Percentiles rank a stretch among this genome's conserved stretches.
Evolutionary conservation across 2,113 vertebrate genomes (phyloP).

Genomic region (Phainopepla nitens): DNA sequence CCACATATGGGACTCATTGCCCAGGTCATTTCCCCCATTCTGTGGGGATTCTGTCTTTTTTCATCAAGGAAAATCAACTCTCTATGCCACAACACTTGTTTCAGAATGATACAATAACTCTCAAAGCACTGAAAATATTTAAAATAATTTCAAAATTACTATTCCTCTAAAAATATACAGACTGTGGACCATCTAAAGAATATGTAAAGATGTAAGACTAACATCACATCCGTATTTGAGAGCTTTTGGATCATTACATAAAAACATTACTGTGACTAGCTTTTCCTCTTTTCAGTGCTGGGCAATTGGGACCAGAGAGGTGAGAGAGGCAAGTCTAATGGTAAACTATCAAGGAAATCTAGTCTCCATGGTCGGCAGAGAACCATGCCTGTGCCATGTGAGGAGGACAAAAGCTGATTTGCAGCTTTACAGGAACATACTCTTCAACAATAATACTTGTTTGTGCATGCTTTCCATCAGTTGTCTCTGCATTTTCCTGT

Average conservation of each 20-base stretch:
- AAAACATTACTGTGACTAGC: neutral
- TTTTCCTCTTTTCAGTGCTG: neutral
- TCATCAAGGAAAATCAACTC: neutral
- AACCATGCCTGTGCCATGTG: neutral
- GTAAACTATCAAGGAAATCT: neutral
- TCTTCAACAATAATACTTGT: neutral
- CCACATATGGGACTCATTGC: slow-evolving; percentile 7
- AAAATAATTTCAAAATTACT: neutral
- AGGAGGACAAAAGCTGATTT: neutral
- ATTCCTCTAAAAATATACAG: neutral
- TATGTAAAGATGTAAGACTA: neutral
- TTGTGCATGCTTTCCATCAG: neutral
- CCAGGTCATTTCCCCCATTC: neutral
- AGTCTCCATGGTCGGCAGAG: neutral
- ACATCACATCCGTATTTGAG: neutral
- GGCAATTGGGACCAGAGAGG: neutral
- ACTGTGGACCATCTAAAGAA: neutral
- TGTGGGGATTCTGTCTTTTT: neutral
- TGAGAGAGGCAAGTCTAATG: neutral
- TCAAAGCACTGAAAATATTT: neutral
- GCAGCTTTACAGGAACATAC: neutral
- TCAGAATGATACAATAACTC: neutral
- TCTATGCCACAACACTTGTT: neutral
- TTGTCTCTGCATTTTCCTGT: neutral
- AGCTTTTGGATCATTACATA: neutral